Percentiles rank a stretch among this genome's conserved stretches.
phyloP scores from a whole-genome alignment of 2,797 vertebrate genomes.

The Podarcis lilfordi region DNA sequence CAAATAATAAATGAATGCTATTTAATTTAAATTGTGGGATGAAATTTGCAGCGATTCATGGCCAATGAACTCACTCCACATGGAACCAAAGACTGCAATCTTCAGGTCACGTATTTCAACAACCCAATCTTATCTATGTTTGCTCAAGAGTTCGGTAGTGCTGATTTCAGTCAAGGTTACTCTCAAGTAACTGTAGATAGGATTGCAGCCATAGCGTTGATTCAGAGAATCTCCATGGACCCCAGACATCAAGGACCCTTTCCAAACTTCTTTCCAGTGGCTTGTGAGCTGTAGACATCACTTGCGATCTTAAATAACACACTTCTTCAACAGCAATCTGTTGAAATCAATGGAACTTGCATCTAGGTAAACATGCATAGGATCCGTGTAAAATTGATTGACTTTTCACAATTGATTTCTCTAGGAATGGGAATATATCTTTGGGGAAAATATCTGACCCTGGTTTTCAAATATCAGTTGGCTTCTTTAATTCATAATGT shows the following conservation, averaged over 20 bases:
- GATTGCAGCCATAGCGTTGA: not conserved
- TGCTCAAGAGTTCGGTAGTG: not conserved
- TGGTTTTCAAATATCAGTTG: not conserved
- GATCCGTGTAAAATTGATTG: not conserved
- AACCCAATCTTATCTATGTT: not conserved
- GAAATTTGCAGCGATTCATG: conserved; percentile 12
- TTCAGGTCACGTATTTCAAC: not conserved
- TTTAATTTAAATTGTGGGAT: conserved; percentile 19
- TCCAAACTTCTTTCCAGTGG: not conserved
- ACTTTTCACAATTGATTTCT: not conserved
- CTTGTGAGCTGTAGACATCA: not conserved
- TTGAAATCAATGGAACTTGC: not conserved
- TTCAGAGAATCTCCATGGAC: not conserved
- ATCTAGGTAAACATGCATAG: not conserved
- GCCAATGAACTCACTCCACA: not conserved
- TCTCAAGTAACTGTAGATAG: not conserved
- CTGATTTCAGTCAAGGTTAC: not conserved
- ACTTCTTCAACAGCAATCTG: not conserved
- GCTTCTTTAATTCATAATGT: not conserved
- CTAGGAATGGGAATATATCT: no score
- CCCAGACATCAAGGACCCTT: not conserved
- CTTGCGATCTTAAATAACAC: not conserved
- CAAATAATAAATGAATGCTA: conserved; percentile 21
- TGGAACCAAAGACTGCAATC: not conserved
- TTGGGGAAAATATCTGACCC: not conserved